Percentiles rank a stretch among this genome's conserved stretches.
phyloP scores from a whole-genome alignment of 2,888 invertebrate genomes.

The Lasiommata megera region DNA sequence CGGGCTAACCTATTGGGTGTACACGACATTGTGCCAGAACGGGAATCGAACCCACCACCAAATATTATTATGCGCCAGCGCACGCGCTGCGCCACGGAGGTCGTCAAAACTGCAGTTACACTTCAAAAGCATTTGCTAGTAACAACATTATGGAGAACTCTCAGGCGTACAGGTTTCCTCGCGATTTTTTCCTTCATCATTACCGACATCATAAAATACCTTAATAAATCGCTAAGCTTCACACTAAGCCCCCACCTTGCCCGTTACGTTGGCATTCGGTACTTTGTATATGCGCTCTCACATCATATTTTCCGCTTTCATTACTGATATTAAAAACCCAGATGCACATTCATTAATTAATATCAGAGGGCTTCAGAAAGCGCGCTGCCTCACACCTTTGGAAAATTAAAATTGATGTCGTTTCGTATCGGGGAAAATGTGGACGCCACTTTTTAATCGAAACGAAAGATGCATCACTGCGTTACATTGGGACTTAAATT shows the following conservation, averaged over 20 bases:
- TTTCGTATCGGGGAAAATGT: constrained; percentile 2
- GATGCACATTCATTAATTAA: constrained; percentile 56
- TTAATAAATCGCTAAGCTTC: background rate
- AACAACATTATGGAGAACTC: no score
- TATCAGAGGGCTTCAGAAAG: constrained; percentile 26
- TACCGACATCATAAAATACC: no score
- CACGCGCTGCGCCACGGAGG: no score
- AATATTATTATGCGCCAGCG: no score
- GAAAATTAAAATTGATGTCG: constrained; percentile 19
- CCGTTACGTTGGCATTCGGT: constrained; percentile 49
- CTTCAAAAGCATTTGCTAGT: no score
- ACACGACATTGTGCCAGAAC: no score
- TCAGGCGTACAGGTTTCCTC: no score
- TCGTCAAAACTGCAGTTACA: no score
- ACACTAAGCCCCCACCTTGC: constrained; percentile 11
- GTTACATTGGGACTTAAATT: no score
- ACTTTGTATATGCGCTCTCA: constrained; percentile 41
- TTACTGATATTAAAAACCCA: constrained; percentile 76
- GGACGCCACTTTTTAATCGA: constrained; percentile 2
- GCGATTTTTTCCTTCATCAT: no score
- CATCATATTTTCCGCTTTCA: constrained; percentile 75
- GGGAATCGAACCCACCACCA: no score
- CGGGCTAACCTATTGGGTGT: no score
- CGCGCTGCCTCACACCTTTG: constrained; percentile 13
- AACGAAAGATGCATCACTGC: background rate